Evolutionary conservation across 2,888 invertebrate genomes (phyloP), one percentile per base, ranked within the genome.

Genomic region (Lamellibrachia columna): DNA sequence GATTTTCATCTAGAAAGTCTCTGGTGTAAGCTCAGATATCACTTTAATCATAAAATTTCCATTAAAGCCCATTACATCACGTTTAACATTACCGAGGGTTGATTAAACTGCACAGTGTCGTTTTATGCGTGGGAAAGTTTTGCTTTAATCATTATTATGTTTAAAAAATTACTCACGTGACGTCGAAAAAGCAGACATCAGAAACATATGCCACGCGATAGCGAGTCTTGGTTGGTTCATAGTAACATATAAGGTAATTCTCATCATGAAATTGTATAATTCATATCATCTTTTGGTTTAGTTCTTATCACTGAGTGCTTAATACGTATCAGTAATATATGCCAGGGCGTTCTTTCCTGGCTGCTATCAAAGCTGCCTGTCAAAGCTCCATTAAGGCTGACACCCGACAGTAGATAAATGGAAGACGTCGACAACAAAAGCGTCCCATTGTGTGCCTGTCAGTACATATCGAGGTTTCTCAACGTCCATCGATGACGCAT

Each of bases 341-440:
- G 75, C 75, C 75, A 75, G 75, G 40, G 40, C 22, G 75, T 75
- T n/a, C n/a, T n/a, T 22, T 75, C 75, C 75, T 15, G 15, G 75
- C 75, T 75, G 75, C 75, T 75, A n/a, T 75, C 75, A 22, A 22
- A 22, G 75, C 75, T 75, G 75, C 75, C 75, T 58, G 58, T 58
- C 58, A 58, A 58, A 8, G 58, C n/a, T 75, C 75, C 75, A 75
- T 75, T 75, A 75, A 75, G 22, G 22, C 22, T 75, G 22, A 22
- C 75, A 22, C n/a, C 15, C n/a, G 75, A 75, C 75, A 75, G 22
- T 75, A 75, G 75, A 75, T 75, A 75, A 75, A 22, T 75, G 22
- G 75, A 75, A 75, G 75, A 75, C 75, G 75, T 75, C 75, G 22
- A 75, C 75, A 75, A 22, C n/a, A 75, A 75, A n/a, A 75, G 75